phyloP scores from a whole-genome alignment of 2,888 invertebrate genomes.

The Coelopa pilipes region DNA sequence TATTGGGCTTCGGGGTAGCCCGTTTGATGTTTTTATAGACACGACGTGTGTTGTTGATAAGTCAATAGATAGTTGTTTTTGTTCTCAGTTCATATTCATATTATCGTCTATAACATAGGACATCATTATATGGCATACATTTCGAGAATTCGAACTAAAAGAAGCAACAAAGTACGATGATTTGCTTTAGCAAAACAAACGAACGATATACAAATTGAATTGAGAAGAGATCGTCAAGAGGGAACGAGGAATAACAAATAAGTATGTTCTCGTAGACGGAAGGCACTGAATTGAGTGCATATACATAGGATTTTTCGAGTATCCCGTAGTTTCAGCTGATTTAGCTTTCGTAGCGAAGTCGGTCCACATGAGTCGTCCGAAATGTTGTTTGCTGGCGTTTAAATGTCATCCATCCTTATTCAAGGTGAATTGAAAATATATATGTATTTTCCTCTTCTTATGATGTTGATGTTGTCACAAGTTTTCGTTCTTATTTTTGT shows the following conservation, averaged over 20 bases:
- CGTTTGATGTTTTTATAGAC: no score
- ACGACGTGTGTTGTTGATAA: neutral
- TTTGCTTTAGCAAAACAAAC: constrained; percentile 21
- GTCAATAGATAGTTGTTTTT: neutral
- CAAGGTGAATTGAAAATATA: constrained; percentile 8
- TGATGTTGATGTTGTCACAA: constrained; percentile 2
- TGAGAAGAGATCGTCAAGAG: neutral
- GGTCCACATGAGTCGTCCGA: neutral
- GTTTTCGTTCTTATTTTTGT: neutral
- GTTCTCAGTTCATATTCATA: neutral
- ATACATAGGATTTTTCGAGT: no score
- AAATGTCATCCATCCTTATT: neutral
- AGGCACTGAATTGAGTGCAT: neutral
- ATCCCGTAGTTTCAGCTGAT: no score
- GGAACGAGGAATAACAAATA: neutral
- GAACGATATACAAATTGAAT: neutral
- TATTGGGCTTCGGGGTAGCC: no score
- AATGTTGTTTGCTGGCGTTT: neutral
- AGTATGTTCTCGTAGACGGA: neutral
- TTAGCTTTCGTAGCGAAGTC: neutral
- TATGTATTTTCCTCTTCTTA: neutral
- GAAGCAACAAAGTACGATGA: neutral
- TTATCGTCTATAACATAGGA: neutral
- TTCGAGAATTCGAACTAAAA: neutral
- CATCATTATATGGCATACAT: neutral